These are phyloP conservation scores for Amphipoea oculea DNA, from an alignment of 2,888 invertebrate species.

Conservation along the genomic window DNA sequence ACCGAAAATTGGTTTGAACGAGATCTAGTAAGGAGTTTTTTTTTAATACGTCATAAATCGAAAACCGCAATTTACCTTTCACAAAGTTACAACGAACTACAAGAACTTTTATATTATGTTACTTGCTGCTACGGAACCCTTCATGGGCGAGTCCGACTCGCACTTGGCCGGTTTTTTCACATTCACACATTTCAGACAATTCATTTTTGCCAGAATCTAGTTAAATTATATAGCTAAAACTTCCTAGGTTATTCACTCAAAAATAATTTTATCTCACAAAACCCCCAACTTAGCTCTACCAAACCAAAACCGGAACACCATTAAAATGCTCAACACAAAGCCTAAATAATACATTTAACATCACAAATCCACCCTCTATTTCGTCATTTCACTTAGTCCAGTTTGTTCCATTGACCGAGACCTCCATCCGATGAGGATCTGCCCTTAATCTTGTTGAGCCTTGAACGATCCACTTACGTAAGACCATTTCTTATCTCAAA, in stretches of 20 bases:
- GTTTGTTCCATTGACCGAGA: conserved; percentile 63
- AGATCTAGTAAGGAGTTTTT: too few species aligned
- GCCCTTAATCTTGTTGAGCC: conserved; percentile 63
- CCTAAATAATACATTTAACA: conserved; percentile 26
- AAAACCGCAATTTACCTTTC: too few species aligned
- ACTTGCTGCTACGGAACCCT: too few species aligned
- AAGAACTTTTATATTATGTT: too few species aligned
- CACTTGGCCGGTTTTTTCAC: too few species aligned
- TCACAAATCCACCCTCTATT: conserved; percentile 31
- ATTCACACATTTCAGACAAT: too few species aligned
- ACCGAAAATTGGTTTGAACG: too few species aligned
- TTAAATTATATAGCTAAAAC: not conserved
- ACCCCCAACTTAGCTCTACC: not conserved
- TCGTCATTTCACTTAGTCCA: conserved; percentile 25
- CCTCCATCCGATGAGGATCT: conserved; percentile 52
- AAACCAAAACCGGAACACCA: conserved; percentile 6
- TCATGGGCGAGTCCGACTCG: too few species aligned
- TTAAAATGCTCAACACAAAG: conserved; percentile 37
- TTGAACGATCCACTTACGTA: conserved; percentile 47
- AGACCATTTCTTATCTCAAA: conserved; percentile 59
- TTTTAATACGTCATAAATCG: too few species aligned
- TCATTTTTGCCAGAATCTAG: not conserved
- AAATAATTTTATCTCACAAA: not conserved
- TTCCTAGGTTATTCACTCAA: not conserved
- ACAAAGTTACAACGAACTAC: too few species aligned